phyloP scores from a whole-genome alignment of 2,797 vertebrate species.

The Muscicapa comitata region DNA sequence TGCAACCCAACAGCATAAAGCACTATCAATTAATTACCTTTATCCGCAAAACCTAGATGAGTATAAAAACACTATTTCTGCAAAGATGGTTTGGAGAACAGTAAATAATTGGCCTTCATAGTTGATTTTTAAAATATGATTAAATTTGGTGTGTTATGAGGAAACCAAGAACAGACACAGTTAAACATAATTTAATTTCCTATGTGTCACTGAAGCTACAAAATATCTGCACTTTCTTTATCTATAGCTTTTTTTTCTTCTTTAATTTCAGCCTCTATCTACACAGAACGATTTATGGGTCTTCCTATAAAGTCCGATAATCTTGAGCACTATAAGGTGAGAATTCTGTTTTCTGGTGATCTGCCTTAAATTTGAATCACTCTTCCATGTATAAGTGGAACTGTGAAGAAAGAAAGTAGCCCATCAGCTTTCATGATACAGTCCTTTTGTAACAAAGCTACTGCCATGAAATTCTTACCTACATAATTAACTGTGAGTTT shows the following conservation, averaged over 20 bases:
- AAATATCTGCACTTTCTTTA: background rate
- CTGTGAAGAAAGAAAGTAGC: background rate
- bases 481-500: background rate
- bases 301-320: slow-evolving; percentile 78
- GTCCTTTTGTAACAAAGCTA: background rate
- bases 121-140: background rate
- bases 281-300: slow-evolving; percentile 83
- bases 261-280: slow-evolving; percentile 76
- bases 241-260: background rate
- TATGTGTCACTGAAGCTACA: background rate
- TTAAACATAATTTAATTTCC: background rate
- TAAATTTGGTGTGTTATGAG: background rate
- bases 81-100: background rate
- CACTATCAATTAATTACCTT: background rate
- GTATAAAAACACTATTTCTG: background rate
- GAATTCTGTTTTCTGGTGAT: slow-evolving; percentile 6
- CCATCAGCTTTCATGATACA: background rate
- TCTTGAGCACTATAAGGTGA: slow-evolving; percentile 80
- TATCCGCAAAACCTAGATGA: background rate
- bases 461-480: background rate
- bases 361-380: background rate
- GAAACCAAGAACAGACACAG: background rate
- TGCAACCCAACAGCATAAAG: background rate
- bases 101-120: background rate
- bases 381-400: background rate